These are phyloP conservation scores for Cybosia mesomella DNA, from an alignment of 2,888 invertebrate genomes.

Conservation along the genomic window DNA sequence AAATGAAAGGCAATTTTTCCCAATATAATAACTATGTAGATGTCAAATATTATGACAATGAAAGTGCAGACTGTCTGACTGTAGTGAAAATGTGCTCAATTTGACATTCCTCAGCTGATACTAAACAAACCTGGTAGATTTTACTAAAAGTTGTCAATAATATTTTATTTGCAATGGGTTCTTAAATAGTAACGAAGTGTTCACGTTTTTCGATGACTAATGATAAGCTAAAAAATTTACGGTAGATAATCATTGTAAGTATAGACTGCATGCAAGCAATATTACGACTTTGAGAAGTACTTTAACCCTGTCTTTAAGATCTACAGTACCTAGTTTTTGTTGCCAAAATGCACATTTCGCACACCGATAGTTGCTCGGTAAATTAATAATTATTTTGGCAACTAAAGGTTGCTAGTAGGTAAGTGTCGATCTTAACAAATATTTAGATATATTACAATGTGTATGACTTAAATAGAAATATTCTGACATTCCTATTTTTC, in stretches of 20 bases:
- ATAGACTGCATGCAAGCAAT: slow-evolving; percentile 36
- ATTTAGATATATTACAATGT: slow-evolving; percentile 21
- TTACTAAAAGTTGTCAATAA: neutral
- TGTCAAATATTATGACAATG: neutral
- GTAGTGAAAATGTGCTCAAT: slow-evolving; percentile 29
- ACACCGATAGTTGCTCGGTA: neutral
- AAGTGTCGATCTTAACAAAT: slow-evolving; percentile 15
- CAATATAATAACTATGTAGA: neutral
- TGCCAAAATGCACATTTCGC: neutral
- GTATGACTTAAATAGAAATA: slow-evolving; percentile 28
- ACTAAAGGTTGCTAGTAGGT: slow-evolving; percentile 14
- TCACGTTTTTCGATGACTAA: neutral
- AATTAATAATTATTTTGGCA: slow-evolving; percentile 10
- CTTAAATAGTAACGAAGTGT: neutral
- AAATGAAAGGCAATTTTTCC: neutral
- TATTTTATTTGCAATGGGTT: neutral
- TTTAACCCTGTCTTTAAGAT: neutral
- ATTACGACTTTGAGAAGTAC: slow-evolving; percentile 23
- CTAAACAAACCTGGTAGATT: neutral
- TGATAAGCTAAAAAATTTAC: neutral
- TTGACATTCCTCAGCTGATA: slow-evolving; percentile 32
- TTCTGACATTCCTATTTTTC: slow-evolving; percentile 51
- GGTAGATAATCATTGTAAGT: slow-evolving; percentile 21
- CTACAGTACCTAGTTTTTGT: neutral
- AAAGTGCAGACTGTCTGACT: slow-evolving; percentile 8